Base-by-base conservation (phyloP, 2,797 vertebrate species). In the Eulemur rubriventer region DNA sequence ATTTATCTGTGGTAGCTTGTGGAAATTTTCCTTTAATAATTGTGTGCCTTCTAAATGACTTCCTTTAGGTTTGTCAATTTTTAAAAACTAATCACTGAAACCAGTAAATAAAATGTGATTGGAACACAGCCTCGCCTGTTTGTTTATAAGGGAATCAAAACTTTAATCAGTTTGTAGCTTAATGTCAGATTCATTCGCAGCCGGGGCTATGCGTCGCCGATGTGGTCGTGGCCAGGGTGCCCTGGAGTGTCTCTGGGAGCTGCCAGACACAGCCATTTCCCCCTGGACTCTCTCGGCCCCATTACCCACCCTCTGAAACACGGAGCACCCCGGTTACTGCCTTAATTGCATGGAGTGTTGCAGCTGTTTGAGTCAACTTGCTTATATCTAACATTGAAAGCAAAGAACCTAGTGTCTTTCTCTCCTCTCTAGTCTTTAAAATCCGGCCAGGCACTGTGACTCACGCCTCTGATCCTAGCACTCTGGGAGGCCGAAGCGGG, bases 291-390 rank as follows among this genome's bases (percentile, higher is more conserved):
- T n/a, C 70, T 75, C 86, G 90, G 83, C 83, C 59, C 73, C 24
- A 17, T 50, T 94, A 80, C 35, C 65, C 35, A 38, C 76, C 90
- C 43, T 67, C 67, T 38, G 84, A 73, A 89, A 78, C 67, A 70
- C 76, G 91, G 96, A 97, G 95, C 89, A 89, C 69, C 35, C 67
- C 65, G 90, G 18, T 94, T 84, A 72, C 70, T 84, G 41, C 38
- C 78, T 85, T 84, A 88, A 67, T n/a, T 88, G 65, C 85, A 92
- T 24, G 91, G 48, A 89, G 14, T 55, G 57, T 78, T 90, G 63
- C 76, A 89, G 50, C 48, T 84, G 1, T 67, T 46, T 50, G 33
- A 93, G 92, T 72, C 61, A 38, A 41, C 28, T 57, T 84, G 55
- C 72, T 48, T 41, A 9, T 69, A 78, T 67, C 43, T 59, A 78